Conservation (phyloP, 2,888 invertebrate genomes). For the Thymelicus lineola region DNA sequence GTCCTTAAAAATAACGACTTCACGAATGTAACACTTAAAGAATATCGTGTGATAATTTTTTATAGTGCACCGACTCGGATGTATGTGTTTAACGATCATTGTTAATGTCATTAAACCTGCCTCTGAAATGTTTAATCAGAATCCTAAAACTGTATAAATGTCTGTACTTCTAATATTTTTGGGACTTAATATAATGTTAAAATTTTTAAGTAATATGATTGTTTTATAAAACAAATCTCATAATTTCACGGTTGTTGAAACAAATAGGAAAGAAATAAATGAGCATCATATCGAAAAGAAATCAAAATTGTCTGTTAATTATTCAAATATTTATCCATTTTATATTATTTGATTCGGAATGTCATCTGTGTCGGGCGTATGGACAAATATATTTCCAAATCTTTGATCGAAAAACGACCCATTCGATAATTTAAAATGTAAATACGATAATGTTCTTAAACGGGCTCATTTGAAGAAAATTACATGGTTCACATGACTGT, state of each 20-base stretch:
- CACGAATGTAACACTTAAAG: constrained; percentile 36
- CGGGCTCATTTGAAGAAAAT: constrained; percentile 47
- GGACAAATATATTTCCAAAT: constrained; percentile 26
- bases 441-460: constrained; percentile 49
- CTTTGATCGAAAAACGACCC: constrained; percentile 29
- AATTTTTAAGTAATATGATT: not conserved
- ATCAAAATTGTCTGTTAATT: constrained; percentile 37
- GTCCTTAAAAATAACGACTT: constrained; percentile 36
- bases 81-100: constrained; percentile 8
- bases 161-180: not conserved
- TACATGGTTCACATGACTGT: constrained; percentile 45
- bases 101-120: constrained; percentile 5
- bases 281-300: constrained; percentile 13
- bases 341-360: constrained; percentile 36
- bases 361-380: constrained; percentile 23
- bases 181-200: not conserved
- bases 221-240: constrained; percentile 1
- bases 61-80: constrained; percentile 14
- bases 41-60: constrained; percentile 31
- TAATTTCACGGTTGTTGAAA: constrained; percentile 7
- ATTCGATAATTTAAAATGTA: constrained; percentile 44
- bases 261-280: constrained; percentile 11
- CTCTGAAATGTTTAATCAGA: constrained; percentile 10
- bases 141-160: not conserved
- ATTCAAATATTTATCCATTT: constrained; percentile 38